Evolutionary conservation across 2,113 vertebrate species (phyloP).

Genomic region (Heloderma charlesbogerti): DNA sequence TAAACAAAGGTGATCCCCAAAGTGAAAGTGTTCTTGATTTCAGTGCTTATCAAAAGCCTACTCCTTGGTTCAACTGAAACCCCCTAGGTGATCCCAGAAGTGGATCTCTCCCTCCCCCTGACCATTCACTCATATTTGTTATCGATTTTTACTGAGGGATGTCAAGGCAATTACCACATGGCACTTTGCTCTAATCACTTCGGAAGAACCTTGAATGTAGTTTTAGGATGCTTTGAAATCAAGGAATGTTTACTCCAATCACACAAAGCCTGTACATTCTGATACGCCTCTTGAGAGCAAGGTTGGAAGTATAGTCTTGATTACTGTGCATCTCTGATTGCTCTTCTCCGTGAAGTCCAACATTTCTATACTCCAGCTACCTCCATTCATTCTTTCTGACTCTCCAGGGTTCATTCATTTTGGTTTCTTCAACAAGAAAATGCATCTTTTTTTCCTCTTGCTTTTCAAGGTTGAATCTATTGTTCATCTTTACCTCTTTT

Average conservation of each 20-base stretch:
- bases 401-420: not conserved
- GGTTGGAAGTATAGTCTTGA: slow-evolving; percentile 63
- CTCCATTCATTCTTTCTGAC: slow-evolving; percentile 39
- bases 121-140: slow-evolving; percentile 69
- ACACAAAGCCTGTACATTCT: slow-evolving; percentile 52
- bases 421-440: slow-evolving; percentile 24
- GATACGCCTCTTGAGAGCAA: slow-evolving; percentile 55
- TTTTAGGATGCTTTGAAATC: slow-evolving; percentile 68
- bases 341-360: slow-evolving; percentile 13
- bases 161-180: slow-evolving; percentile 64
- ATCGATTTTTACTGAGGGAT: slow-evolving; percentile 74
- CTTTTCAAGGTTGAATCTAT: slow-evolving; percentile 45
- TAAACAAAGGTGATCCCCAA: slow-evolving; percentile 36
- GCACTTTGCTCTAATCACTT: slow-evolving; percentile 60
- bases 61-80: slow-evolving; percentile 59
- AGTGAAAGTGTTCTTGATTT: slow-evolving; percentile 36
- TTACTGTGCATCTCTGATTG: slow-evolving; percentile 64
- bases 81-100: slow-evolving; percentile 44
- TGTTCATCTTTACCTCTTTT: slow-evolving; percentile 46
- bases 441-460: slow-evolving; percentile 9
- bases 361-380: slow-evolving; percentile 40
- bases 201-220: slow-evolving; percentile 59
- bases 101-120: slow-evolving; percentile 58
- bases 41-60: slow-evolving; percentile 51
- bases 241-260: slow-evolving; percentile 67